These are phyloP conservation scores for Pseudochirops corinnae DNA, from an alignment of 2,797 vertebrate species.

Conservation along the genomic window DNA sequence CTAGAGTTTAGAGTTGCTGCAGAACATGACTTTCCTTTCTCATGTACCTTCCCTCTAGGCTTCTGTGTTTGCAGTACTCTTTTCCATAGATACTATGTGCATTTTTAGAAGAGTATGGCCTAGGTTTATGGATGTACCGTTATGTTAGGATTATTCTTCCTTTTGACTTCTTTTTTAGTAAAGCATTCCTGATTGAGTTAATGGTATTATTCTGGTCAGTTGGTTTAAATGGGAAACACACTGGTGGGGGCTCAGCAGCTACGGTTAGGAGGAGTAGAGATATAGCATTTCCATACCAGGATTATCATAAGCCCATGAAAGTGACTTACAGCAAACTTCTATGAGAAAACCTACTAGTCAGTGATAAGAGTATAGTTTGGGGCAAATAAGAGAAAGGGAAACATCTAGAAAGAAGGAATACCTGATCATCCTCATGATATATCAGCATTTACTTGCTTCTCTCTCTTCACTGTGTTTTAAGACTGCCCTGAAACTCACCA, in stretches of 20 bases:
- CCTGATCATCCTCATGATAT: neutral
- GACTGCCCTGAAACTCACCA: neutral
- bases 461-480: neutral
- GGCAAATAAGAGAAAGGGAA: neutral
- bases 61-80: neutral
- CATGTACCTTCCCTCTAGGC: neutral
- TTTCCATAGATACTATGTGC: neutral
- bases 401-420: neutral
- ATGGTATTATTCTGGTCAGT: neutral
- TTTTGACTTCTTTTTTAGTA: neutral
- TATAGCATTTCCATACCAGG: neutral
- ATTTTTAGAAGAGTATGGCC: neutral
- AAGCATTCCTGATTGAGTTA: neutral
- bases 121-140: neutral
- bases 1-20: neutral
- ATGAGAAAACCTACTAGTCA: neutral
- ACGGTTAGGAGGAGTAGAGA: neutral
- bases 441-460: neutral
- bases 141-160: neutral
- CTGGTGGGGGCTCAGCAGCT: neutral
- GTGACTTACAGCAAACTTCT: neutral
- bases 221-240: neutral
- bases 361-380: neutral
- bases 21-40: neutral
- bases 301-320: neutral